A percentile compares a stretch with the other conserved stretches of the same genome.
Evolutionary conservation across 1,140 invertebrate genomes (phyloP).

Genomic region (Apis florea): DNA sequence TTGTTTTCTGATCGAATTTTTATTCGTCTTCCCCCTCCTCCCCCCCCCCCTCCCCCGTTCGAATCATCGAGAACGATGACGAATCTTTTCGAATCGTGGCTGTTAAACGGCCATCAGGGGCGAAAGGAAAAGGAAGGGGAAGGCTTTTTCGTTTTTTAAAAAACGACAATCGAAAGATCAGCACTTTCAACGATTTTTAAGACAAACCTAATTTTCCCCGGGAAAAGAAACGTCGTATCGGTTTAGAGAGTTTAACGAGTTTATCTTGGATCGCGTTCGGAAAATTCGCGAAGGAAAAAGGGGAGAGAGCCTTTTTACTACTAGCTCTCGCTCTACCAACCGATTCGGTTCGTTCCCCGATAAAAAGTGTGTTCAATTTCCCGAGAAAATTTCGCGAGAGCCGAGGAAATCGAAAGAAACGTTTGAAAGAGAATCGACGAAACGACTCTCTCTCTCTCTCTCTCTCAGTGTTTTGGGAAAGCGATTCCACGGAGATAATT

Average conservation of each 20-base stretch:
- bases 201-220: constrained; percentile 17
- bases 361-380: too few relatives aligned
- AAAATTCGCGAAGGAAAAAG: background rate
- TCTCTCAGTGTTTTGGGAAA: too few relatives aligned
- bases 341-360: background rate
- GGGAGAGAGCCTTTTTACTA: background rate
- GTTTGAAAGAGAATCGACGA: background rate
- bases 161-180: constrained; percentile 10
- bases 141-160: constrained; percentile 24
- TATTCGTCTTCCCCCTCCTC: too few relatives aligned
- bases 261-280: constrained; percentile 8
- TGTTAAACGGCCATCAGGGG: background rate
- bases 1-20: too few relatives aligned
- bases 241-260: background rate
- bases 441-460: too few relatives aligned
- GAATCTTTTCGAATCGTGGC: too few relatives aligned
- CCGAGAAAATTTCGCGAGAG: background rate
- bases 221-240: background rate
- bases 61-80: too few relatives aligned
- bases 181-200: constrained; percentile 15
- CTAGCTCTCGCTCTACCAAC: too few relatives aligned
- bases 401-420: background rate
- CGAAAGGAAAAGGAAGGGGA: background rate
- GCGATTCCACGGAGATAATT: too few relatives aligned
- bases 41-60: too few relatives aligned